Base-by-base conservation (phyloP, 1,140 invertebrate genomes). In the Marisa cornuarietis region DNA sequence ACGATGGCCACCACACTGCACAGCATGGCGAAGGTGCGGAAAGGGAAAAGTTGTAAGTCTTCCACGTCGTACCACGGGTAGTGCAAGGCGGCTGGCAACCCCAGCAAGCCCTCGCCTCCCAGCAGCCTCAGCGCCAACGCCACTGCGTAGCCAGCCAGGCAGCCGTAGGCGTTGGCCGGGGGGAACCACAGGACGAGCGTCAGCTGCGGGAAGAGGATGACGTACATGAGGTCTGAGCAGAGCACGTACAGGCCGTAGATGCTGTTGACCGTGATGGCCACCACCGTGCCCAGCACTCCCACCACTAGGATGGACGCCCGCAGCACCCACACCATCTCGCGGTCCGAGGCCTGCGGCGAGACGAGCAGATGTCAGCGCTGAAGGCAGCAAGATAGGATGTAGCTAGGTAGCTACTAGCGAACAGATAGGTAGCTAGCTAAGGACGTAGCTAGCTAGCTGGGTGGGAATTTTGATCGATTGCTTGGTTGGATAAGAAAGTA, bases 161-260 rank as follows among this genome's bases (percentile, higher is more conserved):
- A 98, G 49, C 98, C 98, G 90, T 99, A 99, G 0, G 97, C 98
- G 91, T 99, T 99, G 91, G 85, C 83, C 4, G 62, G 97, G 90
- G 52, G 62, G 61, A 85, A 69, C 82, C 81, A 86, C 22, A 86
- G 80, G 58, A 82, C 71, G 52, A 84, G 81, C 18, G 83, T 83
- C 11, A 88, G 79, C 76, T 88, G 86, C 10, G 87, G 87, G 79
- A 88, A 87, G 24, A 85, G 81, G 22, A 84, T 73, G 14, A 87
- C 86, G 77, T 85, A 87, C 82, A 86, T 85, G 24, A 86, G 77
- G 76, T 87, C 86, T 0, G 82, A 78, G 66, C 86, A 88, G 14
- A 87, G 78, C 49, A 86, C 62, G 75, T 83, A 86, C n/a, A 87
- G 80, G 10, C 84, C 86, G 78, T 88, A 88, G 20, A 88, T 83